phyloP scores from a whole-genome alignment of 23 tunicate species.

The Ascidia mentula region DNA sequence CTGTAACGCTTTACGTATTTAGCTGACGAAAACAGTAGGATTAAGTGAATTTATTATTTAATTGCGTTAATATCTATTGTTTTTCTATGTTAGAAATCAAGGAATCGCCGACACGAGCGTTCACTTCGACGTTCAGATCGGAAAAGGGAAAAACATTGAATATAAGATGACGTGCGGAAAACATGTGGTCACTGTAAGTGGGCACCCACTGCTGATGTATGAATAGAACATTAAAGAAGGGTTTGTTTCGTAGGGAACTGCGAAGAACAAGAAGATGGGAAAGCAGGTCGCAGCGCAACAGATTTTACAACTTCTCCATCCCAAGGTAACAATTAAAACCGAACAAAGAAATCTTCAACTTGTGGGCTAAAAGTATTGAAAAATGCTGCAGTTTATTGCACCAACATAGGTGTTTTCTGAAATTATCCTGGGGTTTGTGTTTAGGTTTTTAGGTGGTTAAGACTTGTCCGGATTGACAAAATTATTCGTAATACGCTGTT shows the following conservation, averaged over 20 bases:
- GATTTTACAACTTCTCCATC: constrained; percentile 67
- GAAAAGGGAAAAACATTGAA: constrained; percentile 46
- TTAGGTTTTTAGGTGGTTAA: too few species aligned
- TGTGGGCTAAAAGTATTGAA: too few species aligned
- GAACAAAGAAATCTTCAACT: too few species aligned
- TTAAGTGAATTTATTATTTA: too few species aligned
- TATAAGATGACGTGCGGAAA: constrained; percentile 79
- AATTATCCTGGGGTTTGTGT: too few species aligned
- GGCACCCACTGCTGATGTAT: not conserved
- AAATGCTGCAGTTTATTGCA: too few species aligned
- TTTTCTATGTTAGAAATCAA: constrained; percentile 51
- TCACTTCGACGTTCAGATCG: constrained; percentile 45
- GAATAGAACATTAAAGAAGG: not conserved
- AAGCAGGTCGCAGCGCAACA: constrained; percentile 74
- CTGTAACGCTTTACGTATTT: too few species aligned
- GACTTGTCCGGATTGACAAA: too few species aligned
- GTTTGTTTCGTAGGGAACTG: constrained; percentile 50
- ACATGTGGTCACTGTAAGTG: constrained; percentile 56
- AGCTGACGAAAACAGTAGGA: too few species aligned
- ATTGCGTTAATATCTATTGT: not conserved
- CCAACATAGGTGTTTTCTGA: too few species aligned
- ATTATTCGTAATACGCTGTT: too few species aligned
- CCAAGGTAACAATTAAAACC: constrained; percentile 39
- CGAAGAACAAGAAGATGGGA: constrained; percentile 73
- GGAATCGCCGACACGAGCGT: constrained; percentile 50